Base-by-base conservation (phyloP, 1,140 invertebrate species). In the Drosophila varians region DNA sequence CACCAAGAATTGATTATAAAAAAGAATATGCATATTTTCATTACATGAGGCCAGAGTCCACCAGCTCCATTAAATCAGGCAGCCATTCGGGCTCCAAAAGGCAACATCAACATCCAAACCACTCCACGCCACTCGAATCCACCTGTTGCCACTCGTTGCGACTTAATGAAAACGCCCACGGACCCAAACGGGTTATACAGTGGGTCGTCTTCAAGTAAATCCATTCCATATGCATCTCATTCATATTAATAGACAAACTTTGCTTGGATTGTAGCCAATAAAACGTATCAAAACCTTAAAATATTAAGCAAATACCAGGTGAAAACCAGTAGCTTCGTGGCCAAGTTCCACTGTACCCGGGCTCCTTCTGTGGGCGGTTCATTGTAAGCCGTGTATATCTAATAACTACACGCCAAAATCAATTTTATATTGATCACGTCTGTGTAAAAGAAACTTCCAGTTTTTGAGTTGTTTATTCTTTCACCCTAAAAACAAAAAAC, bases 381-480 rank as follows among this genome's bases (percentile, higher is more conserved):
- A 52, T 46, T 70, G 53, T 57, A 43, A 43, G 47, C 47, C 36
- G 46, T 48, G 45, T 60, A 52, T 69, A 54, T 66, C 70, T 72
- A 84, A 84, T 75, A 79, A 57, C 45, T 74, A 79, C 52, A 84
- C 65, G 49, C 75, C 65, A 23, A 68, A 75, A 79, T 86, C 79
- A 86, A 86, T 79, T 68, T 74, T 46, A 54, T 49, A 34, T 72
- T 45, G 66, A 72, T 77, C 79, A 86, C 79, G 80, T 86, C 74
- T 45, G 28, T 45, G 71, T 56, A 47, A 51, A 26, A 34, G 31
- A 25, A 28, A 54, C 47, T 45, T 28, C 26, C 64, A 45, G 36
- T 34, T 51, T 34, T 51, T 12, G 8, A 6, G 57, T 18, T 45
- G 31, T 57, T 38, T 52, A 7, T 28, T 62, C 40, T 62, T 36